Conservation (phyloP, 1,140 invertebrate species). For the Nebria ingens region DNA sequence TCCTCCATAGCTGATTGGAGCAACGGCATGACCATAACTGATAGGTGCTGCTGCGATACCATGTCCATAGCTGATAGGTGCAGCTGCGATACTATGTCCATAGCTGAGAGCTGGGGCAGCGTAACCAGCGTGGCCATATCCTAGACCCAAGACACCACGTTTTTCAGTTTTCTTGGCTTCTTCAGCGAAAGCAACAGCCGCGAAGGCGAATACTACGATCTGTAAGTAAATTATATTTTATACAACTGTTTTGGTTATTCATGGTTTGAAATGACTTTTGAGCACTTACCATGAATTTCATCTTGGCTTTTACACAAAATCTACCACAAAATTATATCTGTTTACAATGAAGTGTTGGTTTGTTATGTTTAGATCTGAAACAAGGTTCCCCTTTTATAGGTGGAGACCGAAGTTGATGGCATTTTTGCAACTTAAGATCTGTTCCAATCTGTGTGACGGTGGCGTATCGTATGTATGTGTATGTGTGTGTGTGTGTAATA, state of each 20-base stretch:
- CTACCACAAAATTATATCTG: background rate
- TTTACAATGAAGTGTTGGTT: background rate
- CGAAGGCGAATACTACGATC: slow-evolving; percentile 1
- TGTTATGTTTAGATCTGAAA: background rate
- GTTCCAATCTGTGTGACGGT: too few species aligned
- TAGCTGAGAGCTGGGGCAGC: background rate
- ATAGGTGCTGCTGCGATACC: background rate
- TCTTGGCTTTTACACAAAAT: background rate
- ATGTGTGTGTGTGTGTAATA: slow-evolving; percentile 5
- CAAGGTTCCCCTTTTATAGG: background rate
- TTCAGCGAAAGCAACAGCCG: background rate
- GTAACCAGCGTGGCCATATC: background rate
- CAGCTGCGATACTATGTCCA: background rate
- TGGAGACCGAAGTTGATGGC: slow-evolving; percentile 1
- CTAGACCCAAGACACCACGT: slow-evolving; percentile 9
- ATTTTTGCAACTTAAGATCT: too few species aligned
- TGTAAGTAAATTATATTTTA: background rate
- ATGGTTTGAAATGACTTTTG: too few species aligned
- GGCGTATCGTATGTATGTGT: too few species aligned
- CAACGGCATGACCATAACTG: background rate
- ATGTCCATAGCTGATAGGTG: slow-evolving; percentile 4
- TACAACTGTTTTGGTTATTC: background rate
- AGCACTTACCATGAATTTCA: slow-evolving; percentile 4
- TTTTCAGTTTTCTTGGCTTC: slow-evolving; percentile 11
- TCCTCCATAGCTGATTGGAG: background rate